These are phyloP conservation scores for Orchesella cincta DNA, from an alignment of 1,140 invertebrate genomes.

Conservation along the genomic window DNA sequence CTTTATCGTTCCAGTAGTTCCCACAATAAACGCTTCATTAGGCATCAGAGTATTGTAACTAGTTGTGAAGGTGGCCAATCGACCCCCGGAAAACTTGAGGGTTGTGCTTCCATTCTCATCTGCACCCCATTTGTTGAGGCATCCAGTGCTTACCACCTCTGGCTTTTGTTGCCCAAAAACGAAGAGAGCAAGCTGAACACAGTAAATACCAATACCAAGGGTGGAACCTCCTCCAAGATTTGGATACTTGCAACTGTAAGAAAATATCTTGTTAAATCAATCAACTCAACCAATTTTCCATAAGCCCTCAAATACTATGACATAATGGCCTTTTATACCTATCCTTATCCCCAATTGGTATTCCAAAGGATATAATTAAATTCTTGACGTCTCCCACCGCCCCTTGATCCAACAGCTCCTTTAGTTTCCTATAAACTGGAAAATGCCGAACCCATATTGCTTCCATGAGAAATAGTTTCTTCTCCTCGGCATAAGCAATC, in stretches of 20 bases:
- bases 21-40: constrained; percentile 69
- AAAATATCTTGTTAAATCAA: constrained; percentile 56
- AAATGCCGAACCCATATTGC: constrained; percentile 45
- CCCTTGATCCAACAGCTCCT: constrained; percentile 60
- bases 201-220: constrained; percentile 80
- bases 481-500: constrained; percentile 51
- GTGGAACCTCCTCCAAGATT: constrained; percentile 75
- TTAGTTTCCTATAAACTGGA: constrained; percentile 8
- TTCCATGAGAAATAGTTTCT: constrained; percentile 58
- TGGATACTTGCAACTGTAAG: constrained; percentile 61
- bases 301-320: constrained; percentile 69
- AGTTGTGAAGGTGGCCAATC: constrained; percentile 65
- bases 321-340: constrained; percentile 54
- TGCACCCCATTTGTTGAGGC: constrained; percentile 66
- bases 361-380: constrained; percentile 70
- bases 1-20: constrained; percentile 67
- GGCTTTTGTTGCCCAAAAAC: constrained; percentile 67
- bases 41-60: constrained; percentile 60
- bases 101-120: constrained; percentile 66
- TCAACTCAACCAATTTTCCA: constrained; percentile 57
- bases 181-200: constrained; percentile 72
- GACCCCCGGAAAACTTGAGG: constrained; percentile 66
- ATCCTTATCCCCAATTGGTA: constrained; percentile 60
- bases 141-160: constrained; percentile 63
- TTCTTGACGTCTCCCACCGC: constrained; percentile 72